Evolutionary conservation across 2,113 vertebrate species (phyloP).

Genomic region (Eubucco bourcierii): DNA sequence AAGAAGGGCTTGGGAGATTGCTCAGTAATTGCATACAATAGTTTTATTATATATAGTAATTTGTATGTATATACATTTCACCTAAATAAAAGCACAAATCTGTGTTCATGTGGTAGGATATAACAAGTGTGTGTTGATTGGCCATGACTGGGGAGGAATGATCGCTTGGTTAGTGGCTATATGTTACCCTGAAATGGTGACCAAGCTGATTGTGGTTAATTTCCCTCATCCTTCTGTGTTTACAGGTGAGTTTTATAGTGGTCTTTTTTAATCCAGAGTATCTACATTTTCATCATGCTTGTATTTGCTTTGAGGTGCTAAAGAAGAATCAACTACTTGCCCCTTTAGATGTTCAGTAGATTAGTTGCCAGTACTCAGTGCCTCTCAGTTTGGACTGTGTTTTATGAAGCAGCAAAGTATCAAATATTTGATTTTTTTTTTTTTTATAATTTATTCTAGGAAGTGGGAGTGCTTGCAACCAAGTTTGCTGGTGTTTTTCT

Average conservation of each 20-base stretch:
- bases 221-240: conserved; percentile 95
- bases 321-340: not conserved
- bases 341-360: not conserved
- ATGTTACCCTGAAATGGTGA: conserved; percentile 96
- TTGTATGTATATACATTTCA: not conserved
- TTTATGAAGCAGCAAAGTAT: not conserved
- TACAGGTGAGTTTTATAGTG: conserved; percentile 77
- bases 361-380: not conserved
- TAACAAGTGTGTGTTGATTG: conserved; percentile 93
- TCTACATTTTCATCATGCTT: not conserved
- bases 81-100: conserved; percentile 24
- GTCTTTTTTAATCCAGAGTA: not conserved
- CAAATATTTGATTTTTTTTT: not conserved
- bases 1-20: not conserved
- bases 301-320: not conserved
- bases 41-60: not conserved
- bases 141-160: conserved; percentile 97
- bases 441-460: not conserved
- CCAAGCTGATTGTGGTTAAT: conserved; percentile 93
- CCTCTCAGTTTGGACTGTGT: not conserved
- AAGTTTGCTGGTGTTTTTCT: not conserved
- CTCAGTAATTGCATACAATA: not conserved
- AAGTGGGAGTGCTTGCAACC: not conserved
- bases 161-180: conserved; percentile 95
- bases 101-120: conserved; percentile 84